These are phyloP conservation scores for Hyposmocoma kahamanoa DNA, from an alignment of 1,140 invertebrate species.

Conservation along the genomic window DNA sequence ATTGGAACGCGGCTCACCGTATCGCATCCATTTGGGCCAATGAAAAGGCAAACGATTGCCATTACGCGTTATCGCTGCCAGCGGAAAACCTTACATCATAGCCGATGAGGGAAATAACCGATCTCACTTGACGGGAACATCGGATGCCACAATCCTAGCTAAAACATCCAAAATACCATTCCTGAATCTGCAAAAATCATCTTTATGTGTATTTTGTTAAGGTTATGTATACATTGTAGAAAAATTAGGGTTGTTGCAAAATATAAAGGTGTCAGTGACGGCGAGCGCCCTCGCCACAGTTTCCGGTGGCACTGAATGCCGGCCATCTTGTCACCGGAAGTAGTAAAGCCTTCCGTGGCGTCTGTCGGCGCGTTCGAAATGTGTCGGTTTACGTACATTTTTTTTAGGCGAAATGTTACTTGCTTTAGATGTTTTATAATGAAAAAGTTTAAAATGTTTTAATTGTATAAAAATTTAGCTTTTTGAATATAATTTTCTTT, in stretches of 20 bases:
- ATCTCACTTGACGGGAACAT: constrained; percentile 44
- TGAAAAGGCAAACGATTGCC: constrained; percentile 10
- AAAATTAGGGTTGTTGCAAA: too few relatives aligned
- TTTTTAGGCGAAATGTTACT: constrained; percentile 22
- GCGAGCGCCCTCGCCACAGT: constrained; percentile 33
- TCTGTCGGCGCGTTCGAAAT: constrained; percentile 26
- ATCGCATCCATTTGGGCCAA: neutral
- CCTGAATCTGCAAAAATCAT: too few relatives aligned
- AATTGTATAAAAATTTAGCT: too few relatives aligned
- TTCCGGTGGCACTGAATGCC: constrained; percentile 48
- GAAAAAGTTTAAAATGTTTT: too few relatives aligned
- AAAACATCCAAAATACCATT: too few relatives aligned
- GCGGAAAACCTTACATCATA: constrained; percentile 57
- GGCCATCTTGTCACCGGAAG: constrained; percentile 63
- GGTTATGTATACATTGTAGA: too few relatives aligned
- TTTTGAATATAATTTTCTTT: too few relatives aligned
- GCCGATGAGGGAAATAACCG: constrained; percentile 55
- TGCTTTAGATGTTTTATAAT: too few relatives aligned
- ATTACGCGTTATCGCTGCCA: constrained; percentile 47
- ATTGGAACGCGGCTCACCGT: too few relatives aligned
- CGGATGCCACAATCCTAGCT: too few relatives aligned
- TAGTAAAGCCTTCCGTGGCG: constrained; percentile 64
- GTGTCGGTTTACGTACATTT: constrained; percentile 32
- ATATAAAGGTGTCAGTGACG: too few relatives aligned
- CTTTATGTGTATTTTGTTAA: too few relatives aligned